Conservation (phyloP, 2,113 vertebrate genomes). For the Dolichallabes microphthalmus region DNA sequence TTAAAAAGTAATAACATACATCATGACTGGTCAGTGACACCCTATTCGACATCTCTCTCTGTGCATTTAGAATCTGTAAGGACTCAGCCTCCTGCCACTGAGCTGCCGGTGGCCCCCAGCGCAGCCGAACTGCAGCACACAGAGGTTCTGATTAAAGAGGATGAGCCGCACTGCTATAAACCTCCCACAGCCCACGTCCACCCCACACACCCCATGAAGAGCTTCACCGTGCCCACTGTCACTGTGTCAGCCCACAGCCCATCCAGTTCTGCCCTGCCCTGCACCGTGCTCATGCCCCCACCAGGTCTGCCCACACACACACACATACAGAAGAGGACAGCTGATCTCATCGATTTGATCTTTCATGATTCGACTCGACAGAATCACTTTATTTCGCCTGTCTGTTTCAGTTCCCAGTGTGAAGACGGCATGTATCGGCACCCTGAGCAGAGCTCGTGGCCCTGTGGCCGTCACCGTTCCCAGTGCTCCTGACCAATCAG, state of each 20-base stretch:
- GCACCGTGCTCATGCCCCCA: slow-evolving; percentile 86
- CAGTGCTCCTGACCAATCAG: slow-evolving; percentile 89
- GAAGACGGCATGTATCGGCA: slow-evolving; percentile 95
- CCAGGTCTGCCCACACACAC: slow-evolving; percentile 72
- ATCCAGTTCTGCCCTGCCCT: slow-evolving; percentile 81
- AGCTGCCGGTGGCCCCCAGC: slow-evolving; percentile 67
- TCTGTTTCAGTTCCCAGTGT: slow-evolving; percentile 73
- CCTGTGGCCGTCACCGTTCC: slow-evolving; percentile 91
- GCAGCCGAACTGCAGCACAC: slow-evolving; percentile 83
- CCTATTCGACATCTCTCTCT: neutral
- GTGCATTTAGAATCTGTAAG: slow-evolving; percentile 82
- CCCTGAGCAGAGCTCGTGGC: slow-evolving; percentile 85
- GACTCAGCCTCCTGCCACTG: slow-evolving; percentile 83
- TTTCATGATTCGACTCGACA: too few species aligned
- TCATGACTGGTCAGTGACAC: neutral
- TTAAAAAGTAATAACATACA: neutral
- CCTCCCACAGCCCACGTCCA: slow-evolving; percentile 83
- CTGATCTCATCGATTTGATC: neutral
- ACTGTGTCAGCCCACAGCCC: slow-evolving; percentile 60
- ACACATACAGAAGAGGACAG: too few species aligned
- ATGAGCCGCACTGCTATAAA: slow-evolving; percentile 80
- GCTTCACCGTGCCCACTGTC: slow-evolving; percentile 88
- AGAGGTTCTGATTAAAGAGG: slow-evolving; percentile 81
- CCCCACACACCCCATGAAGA: slow-evolving; percentile 92
- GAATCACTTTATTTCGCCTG: neutral